These are phyloP conservation scores for Leucophenga maculata DNA, from an alignment of 2,888 invertebrate species.

Conservation along the genomic window DNA sequence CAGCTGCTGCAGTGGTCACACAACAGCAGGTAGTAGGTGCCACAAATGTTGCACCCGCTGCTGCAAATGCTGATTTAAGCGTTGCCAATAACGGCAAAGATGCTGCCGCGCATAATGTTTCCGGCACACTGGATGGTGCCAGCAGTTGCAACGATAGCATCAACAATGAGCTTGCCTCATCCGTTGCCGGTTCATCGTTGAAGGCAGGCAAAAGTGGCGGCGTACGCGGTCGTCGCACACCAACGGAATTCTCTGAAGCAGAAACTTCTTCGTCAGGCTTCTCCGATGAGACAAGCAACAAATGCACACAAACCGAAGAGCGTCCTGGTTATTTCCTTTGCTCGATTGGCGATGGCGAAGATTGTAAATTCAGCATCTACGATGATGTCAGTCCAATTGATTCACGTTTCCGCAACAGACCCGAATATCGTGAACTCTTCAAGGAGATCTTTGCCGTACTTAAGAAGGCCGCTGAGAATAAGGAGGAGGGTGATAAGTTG, in stretches of 20 bases:
- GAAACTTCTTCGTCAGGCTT: constrained; percentile 90
- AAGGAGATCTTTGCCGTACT: constrained; percentile 88
- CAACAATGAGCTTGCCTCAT: constrained; percentile 33
- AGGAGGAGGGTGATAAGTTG: constrained; percentile 84
- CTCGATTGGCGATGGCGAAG: constrained; percentile 88
- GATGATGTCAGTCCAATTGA: constrained; percentile 86
- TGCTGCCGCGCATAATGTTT: too few species aligned
- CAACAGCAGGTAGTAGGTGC: too few species aligned
- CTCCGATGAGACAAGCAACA: constrained; percentile 87
- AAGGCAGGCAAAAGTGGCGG: background rate
- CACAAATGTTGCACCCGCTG: background rate
- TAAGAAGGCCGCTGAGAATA: constrained; percentile 87
- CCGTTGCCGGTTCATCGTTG: constrained; percentile 29
- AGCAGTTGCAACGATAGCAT: constrained; percentile 42
- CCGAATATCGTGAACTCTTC: constrained; percentile 85
- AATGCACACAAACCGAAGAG: constrained; percentile 86
- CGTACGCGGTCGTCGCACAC: constrained; percentile 77
- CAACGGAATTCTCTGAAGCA: constrained; percentile 87
- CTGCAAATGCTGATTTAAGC: background rate
- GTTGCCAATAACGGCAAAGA: background rate
- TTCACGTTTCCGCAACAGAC: constrained; percentile 85
- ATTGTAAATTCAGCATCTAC: constrained; percentile 89
- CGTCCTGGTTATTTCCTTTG: constrained; percentile 87
- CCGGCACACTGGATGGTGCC: constrained; percentile 22
- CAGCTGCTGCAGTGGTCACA: constrained; percentile 51